Evolutionary conservation across 2,888 invertebrate species (phyloP).

Genomic region (Melanargia galathea): DNA sequence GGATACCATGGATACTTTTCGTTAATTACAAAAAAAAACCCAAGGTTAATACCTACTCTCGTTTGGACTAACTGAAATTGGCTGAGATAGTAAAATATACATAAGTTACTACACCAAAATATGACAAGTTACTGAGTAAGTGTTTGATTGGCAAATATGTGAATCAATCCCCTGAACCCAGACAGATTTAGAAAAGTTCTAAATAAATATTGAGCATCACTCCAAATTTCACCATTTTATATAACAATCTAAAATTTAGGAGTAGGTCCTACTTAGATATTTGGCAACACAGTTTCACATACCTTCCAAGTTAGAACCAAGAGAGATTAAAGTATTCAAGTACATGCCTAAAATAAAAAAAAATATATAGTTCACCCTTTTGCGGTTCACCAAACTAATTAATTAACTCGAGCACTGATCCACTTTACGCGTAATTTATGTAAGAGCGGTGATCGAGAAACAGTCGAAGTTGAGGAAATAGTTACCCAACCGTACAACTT

Average conservation of each 20-base stretch:
- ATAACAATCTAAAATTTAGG: too few relatives aligned
- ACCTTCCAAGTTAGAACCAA: too few relatives aligned
- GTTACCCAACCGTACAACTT: conserved; percentile 22
- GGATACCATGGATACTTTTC: conserved; percentile 1
- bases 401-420: conserved; percentile 17
- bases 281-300: too few relatives aligned
- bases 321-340: too few relatives aligned
- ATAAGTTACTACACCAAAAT: too few relatives aligned
- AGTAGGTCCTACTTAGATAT: too few relatives aligned
- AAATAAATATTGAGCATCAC: too few relatives aligned
- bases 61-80: neutral
- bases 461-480: conserved; percentile 14
- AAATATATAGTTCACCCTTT: neutral
- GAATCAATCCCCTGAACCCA: too few relatives aligned
- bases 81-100: too few relatives aligned
- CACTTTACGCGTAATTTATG: conserved; percentile 12
- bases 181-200: too few relatives aligned
- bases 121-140: too few relatives aligned
- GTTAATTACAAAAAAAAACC: neutral
- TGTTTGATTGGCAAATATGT: neutral
- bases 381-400: neutral
- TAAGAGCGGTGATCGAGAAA: conserved; percentile 16
- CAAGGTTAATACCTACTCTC: neutral
- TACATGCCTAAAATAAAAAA: neutral
- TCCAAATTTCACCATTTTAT: too few relatives aligned